A percentile compares a stretch with the other conserved stretches of the same genome.
phyloP scores from a whole-genome alignment of 2,888 invertebrate genomes.

The Eubasilissa splendida region DNA sequence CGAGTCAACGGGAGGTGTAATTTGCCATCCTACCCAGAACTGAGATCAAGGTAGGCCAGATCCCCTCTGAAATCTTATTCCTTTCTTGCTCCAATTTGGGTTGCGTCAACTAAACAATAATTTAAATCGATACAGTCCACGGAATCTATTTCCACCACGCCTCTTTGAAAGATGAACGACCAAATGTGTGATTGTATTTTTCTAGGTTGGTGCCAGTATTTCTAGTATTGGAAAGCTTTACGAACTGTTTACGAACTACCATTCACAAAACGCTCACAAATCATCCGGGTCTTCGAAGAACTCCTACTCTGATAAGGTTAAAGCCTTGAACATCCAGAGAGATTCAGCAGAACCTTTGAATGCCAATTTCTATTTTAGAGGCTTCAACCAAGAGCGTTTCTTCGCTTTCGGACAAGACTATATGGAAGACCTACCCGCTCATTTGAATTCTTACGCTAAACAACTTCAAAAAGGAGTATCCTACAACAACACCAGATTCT shows the following conservation, averaged over 20 bases:
- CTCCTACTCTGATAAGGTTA: constrained; percentile 59
- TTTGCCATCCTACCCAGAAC: too few relatives aligned
- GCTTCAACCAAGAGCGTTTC: constrained; percentile 62
- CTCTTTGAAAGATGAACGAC: too few relatives aligned
- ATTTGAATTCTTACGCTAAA: constrained; percentile 61
- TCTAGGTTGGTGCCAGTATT: constrained; percentile 47
- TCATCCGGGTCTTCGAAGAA: constrained; percentile 9
- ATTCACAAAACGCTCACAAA: neutral
- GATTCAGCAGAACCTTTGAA: constrained; percentile 69
- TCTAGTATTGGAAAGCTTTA: constrained; percentile 53
- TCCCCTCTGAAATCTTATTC: too few relatives aligned
- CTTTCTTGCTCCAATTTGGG: too few relatives aligned
- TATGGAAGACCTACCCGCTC: constrained; percentile 64
- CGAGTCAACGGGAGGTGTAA: too few relatives aligned
- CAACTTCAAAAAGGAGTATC: constrained; percentile 63
- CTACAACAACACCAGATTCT: constrained; percentile 69
- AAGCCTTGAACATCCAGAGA: constrained; percentile 66
- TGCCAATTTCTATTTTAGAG: constrained; percentile 64
- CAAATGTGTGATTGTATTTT: neutral
- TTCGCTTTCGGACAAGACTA: constrained; percentile 67
- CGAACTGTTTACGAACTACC: constrained; percentile 37
- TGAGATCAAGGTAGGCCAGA: too few relatives aligned
- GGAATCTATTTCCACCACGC: too few relatives aligned
- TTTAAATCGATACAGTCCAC: too few relatives aligned
- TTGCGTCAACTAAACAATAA: too few relatives aligned